Evolutionary conservation across 2,797 vertebrate genomes (phyloP).

Genomic region (Urosaurus nigricauda): DNA sequence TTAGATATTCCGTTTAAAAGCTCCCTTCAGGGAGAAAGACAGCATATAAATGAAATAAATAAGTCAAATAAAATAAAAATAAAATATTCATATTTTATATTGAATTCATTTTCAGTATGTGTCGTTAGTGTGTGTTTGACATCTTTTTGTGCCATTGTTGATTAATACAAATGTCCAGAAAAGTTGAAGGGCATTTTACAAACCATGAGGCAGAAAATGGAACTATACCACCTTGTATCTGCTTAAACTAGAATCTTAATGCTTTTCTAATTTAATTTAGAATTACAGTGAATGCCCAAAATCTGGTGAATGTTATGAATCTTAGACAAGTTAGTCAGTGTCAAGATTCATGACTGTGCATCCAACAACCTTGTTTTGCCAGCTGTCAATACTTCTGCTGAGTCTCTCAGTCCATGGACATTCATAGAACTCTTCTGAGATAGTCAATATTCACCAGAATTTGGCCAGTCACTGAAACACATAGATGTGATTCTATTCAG

Average conservation of each 20-base stretch:
- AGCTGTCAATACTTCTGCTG: too few species aligned
- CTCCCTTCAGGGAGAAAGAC: too few species aligned
- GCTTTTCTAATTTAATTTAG: neutral
- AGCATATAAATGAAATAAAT: too few species aligned
- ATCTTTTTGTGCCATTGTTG: neutral
- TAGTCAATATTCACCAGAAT: neutral
- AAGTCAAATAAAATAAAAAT: too few species aligned
- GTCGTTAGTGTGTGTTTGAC: neutral
- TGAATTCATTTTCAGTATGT: constrained; percentile 15
- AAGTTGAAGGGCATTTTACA: neutral
- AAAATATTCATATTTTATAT: neutral
- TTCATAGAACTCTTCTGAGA: neutral
- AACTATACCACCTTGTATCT: too few species aligned
- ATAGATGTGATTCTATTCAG: neutral
- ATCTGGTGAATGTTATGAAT: neutral
- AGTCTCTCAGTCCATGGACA: neutral
- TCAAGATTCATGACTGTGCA: neutral
- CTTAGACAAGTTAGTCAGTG: neutral
- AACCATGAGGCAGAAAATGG: neutral
- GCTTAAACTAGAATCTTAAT: neutral
- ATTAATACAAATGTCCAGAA: neutral
- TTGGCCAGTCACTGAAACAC: neutral
- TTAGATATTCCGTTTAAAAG: constrained; percentile 24
- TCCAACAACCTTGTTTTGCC: neutral
- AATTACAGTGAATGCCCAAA: neutral